Conservation (phyloP, 2,113 vertebrate genomes). For the Mesitornis unicolor region DNA sequence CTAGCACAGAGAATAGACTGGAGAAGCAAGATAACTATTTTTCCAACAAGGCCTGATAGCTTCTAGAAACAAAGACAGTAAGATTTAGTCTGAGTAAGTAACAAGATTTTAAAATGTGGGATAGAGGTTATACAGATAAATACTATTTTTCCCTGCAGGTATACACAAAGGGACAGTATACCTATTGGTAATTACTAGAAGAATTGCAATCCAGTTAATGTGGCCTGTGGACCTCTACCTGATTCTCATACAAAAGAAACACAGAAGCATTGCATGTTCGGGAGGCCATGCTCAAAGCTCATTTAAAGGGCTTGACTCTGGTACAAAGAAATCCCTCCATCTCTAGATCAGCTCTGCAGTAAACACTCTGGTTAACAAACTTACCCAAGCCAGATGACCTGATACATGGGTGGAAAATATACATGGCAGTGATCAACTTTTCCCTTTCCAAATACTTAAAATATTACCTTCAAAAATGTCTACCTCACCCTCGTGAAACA, state of each 20-base stretch:
- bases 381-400: not conserved
- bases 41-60: not conserved
- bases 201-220: slow-evolving; percentile 22
- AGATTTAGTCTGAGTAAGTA: slow-evolving; percentile 39
- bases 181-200: not conserved
- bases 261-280: not conserved
- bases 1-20: not conserved
- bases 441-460: not conserved
- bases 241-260: slow-evolving; percentile 10
- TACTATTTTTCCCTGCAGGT: not conserved
- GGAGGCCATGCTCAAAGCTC: not conserved
- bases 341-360: not conserved
- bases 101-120: slow-evolving; percentile 10
- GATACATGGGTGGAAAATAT: not conserved
- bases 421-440: not conserved
- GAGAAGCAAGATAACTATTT: slow-evolving; percentile 7
- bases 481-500: not conserved
- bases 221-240: not conserved
- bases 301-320: not conserved
- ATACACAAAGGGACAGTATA: not conserved
- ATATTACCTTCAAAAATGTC: not conserved
- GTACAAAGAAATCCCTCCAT: not conserved
- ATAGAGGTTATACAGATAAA: slow-evolving; percentile 6
- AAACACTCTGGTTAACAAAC: not conserved
- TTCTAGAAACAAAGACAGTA: slow-evolving; percentile 17